Evolutionary conservation across 2,797 vertebrate species (phyloP), one percentile per base, ranked within the genome.

Genomic region (Phaenicophaeus curvirostris): DNA sequence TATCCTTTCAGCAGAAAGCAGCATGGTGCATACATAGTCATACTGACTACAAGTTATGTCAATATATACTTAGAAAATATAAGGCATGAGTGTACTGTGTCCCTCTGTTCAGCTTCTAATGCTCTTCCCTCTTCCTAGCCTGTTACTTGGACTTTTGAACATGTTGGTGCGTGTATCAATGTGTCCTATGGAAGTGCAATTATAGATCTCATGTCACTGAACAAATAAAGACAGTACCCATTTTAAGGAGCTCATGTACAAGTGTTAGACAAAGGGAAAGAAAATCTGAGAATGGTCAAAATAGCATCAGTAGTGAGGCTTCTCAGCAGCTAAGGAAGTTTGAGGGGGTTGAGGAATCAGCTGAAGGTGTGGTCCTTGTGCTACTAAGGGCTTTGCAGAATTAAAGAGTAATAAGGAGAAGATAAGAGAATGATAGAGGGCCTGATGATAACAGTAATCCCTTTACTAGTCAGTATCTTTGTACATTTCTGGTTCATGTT

Each of bases 111-210:
- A 85, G 16, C 16, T 92, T 9, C 39, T 79, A n/a, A 24, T 67
- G 17, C 15, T 58, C 39, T 18, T 24, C 69, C 30, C 44, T 85
- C 57, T 73, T 90, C n/a, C 58, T 21, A 16, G 21, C 27, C 31
- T 54, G 6, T 83, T 72, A 37, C 14, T 62, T 68, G 46, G 31
- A 20, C 14, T 20, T 71, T 79, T 41, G 3, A 59, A 30, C 5
- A 8, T 20, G 3, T 33, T 1, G 1, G 24, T 50, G 8, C 10
- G 8, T 42, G 7, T 35, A 59, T 24, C 15, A 28, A 2, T 1
- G 1, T 39, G 25, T 54, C 58, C n/a, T 33, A 28, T 66, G 66
- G 31, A 87, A 55, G 30, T 20, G 5, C 42, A 62, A 5, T 51
- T 62, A 16, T 12, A 53, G 39, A 25, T 81, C 30, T 53, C n/a